Percentiles rank a stretch among this genome's conserved stretches.
These are phyloP conservation scores for Trematocara unimaculatum DNA, from an alignment of 2,113 vertebrate genomes.

Conservation along the genomic window DNA sequence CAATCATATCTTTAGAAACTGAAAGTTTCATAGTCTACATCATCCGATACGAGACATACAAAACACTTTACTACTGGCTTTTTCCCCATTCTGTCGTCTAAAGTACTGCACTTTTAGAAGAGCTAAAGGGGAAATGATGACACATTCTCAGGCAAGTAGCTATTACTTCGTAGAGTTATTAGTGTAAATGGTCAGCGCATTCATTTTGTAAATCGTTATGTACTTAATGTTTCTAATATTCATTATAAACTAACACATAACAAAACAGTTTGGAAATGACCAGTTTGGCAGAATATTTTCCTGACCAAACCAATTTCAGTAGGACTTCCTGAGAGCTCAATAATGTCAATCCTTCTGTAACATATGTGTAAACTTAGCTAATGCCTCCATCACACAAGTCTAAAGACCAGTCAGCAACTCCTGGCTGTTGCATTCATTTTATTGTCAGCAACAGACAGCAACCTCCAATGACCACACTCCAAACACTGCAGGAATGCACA, in stretches of 20 bases:
- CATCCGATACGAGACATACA: background rate
- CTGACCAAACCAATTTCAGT: background rate
- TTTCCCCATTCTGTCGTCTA: accelerated
- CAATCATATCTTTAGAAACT: background rate
- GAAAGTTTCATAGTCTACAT: background rate
- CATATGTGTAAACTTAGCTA: background rate
- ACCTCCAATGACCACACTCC: background rate
- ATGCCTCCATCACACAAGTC: background rate
- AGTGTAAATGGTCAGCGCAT: background rate
- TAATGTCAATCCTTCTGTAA: background rate
- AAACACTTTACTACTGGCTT: background rate
- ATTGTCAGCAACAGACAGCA: background rate
- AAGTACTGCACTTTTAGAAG: background rate
- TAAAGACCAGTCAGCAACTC: background rate
- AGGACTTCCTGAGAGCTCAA: background rate
- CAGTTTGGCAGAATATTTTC: background rate
- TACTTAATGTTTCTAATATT: background rate
- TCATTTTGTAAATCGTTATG: background rate
- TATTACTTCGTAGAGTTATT: background rate
- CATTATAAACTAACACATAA: background rate
- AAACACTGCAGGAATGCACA: background rate
- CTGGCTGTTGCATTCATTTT: background rate
- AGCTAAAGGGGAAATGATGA: background rate
- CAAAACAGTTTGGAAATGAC: background rate
- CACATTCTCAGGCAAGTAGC: background rate